Percentiles rank a stretch among this genome's conserved stretches.
phyloP scores from a whole-genome alignment of 2,113 vertebrate species.

The Falcunculus frontatus region DNA sequence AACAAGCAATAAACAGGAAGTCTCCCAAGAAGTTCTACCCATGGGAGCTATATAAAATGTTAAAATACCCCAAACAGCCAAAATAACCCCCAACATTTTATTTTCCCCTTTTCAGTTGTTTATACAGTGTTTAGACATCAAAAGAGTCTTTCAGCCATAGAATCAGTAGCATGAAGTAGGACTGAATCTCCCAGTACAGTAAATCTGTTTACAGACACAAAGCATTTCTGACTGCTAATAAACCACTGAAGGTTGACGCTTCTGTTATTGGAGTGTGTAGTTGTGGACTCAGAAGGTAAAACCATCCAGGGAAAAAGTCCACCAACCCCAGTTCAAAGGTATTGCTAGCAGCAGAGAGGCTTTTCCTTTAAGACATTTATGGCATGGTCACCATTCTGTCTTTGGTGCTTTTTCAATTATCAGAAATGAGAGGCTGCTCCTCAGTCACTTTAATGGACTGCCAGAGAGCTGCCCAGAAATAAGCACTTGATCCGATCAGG shows the following conservation, averaged over 20 bases:
- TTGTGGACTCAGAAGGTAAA: background rate
- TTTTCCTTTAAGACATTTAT: background rate
- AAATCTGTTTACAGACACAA: background rate
- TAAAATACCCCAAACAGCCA: background rate
- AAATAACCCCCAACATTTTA: background rate
- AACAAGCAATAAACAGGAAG: background rate
- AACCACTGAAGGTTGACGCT: background rate
- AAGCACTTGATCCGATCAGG: background rate
- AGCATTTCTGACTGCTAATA: background rate
- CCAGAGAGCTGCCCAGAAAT: constrained; percentile 8
- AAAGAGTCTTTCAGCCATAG: background rate
- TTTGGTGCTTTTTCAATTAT: background rate
- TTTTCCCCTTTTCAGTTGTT: background rate
- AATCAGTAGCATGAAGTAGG: background rate
- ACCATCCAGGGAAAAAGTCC: background rate
- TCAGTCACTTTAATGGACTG: constrained; percentile 14
- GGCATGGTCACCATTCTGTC: background rate
- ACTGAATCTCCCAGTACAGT: background rate
- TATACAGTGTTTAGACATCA: background rate
- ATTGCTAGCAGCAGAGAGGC: background rate
- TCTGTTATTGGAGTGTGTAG: background rate
- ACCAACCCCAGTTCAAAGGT: background rate
- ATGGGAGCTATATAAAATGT: background rate
- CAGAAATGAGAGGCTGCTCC: background rate
- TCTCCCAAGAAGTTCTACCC: background rate